phyloP scores from a whole-genome alignment of 2,113 vertebrate species.

The Nicator chloris region DNA sequence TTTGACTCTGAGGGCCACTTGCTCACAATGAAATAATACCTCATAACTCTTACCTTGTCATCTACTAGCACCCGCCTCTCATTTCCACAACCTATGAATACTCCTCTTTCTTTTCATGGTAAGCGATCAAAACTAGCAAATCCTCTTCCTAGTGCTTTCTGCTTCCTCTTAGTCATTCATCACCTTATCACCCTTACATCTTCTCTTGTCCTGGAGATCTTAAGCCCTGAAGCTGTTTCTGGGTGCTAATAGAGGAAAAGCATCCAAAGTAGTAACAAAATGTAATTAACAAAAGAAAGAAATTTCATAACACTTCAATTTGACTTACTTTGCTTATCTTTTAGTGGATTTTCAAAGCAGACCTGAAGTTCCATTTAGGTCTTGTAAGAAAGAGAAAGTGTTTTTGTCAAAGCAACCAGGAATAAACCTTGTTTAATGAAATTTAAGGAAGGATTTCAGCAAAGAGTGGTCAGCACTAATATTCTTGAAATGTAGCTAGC shows the following conservation, averaged over 20 bases:
- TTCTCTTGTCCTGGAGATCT: background rate
- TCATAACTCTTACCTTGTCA: background rate
- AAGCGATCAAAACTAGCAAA: background rate
- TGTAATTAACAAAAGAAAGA: background rate
- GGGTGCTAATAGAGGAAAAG: background rate
- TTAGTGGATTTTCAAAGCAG: background rate
- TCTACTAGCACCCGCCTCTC: background rate
- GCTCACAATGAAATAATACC: background rate
- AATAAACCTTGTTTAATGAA: background rate
- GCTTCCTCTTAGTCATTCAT: background rate
- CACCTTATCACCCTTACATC: background rate
- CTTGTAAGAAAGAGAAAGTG: background rate
- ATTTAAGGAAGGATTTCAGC: background rate
- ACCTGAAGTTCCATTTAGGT: background rate
- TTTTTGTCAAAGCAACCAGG: background rate
- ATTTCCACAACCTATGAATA: background rate
- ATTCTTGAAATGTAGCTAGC: background rate
- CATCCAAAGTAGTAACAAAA: background rate
- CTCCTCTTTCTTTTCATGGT: background rate
- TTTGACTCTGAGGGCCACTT: background rate
- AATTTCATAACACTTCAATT: background rate
- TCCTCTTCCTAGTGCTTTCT: background rate
- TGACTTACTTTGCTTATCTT: background rate
- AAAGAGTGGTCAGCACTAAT: fast-evolving
- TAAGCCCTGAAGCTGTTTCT: background rate